Evolutionary conservation across 1,140 invertebrate genomes (phyloP).

Genomic region (Matsumurasca onukii): DNA sequence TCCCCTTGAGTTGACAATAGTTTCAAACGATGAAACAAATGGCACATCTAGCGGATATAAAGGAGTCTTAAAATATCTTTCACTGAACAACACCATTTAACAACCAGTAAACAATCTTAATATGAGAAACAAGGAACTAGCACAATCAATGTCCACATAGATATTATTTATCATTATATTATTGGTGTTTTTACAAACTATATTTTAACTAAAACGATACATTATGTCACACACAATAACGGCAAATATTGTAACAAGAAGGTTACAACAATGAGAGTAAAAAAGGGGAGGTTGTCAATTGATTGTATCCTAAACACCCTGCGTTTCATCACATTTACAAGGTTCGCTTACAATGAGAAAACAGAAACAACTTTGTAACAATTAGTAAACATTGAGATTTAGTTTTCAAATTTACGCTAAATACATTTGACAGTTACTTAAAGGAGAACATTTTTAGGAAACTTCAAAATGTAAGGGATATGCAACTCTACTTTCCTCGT

Average conservation of each 20-base stretch:
- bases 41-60: background rate
- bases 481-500: too few relatives aligned
- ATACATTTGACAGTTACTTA: background rate
- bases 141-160: background rate
- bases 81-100: slow-evolving; percentile 12
- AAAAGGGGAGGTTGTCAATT: slow-evolving; percentile 27
- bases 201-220: slow-evolving; percentile 5
- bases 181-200: slow-evolving; percentile 23
- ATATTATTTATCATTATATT: slow-evolving; percentile 15
- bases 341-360: background rate
- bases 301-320: slow-evolving; percentile 30
- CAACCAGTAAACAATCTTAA: slow-evolving; percentile 10
- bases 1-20: slow-evolving; percentile 24
- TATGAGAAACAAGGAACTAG: slow-evolving; percentile 16
- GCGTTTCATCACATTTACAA: slow-evolving; percentile 26
- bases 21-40: background rate
- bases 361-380: slow-evolving; percentile 12
- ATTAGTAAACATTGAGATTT: slow-evolving; percentile 13
- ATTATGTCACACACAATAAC: slow-evolving; percentile 22
- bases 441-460: too few relatives aligned
- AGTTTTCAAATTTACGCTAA: background rate
- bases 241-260: slow-evolving; percentile 4
- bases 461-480: too few relatives aligned
- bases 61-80: background rate
- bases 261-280: slow-evolving; percentile 28